phyloP scores from a whole-genome alignment of 2,797 vertebrate genomes.

The Chelonia mydas region DNA sequence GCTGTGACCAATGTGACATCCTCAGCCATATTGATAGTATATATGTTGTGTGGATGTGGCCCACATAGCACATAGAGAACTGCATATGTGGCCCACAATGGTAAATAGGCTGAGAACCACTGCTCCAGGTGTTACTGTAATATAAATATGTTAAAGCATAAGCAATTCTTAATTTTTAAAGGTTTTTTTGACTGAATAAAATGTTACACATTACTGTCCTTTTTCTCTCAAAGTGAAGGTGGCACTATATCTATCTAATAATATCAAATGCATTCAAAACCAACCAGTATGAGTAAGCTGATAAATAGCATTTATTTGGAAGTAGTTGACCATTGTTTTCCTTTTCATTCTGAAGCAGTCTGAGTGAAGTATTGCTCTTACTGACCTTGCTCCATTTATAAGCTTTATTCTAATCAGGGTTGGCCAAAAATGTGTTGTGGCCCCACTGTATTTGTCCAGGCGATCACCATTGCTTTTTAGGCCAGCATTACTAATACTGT shows the following conservation, averaged over 20 bases:
- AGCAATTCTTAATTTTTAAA: neutral
- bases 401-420: neutral
- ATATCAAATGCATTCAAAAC: neutral
- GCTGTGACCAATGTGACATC: too few species aligned
- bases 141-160: neutral
- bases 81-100: too few species aligned
- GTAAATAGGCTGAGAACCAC: too few species aligned
- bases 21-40: too few species aligned
- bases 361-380: neutral
- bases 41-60: too few species aligned
- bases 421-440: neutral
- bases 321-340: neutral
- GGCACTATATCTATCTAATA: neutral
- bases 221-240: neutral
- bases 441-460: neutral
- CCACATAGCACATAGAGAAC: too few species aligned
- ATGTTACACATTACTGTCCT: neutral
- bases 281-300: neutral
- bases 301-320: neutral
- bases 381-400: neutral
- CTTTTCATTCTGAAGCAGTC: neutral
- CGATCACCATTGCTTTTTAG: neutral
- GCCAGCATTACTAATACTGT: neutral
- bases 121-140: neutral
- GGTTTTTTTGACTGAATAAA: neutral